Evolutionary conservation across 2,888 invertebrate genomes (phyloP).

Genomic region (Drosophila phalerata): DNA sequence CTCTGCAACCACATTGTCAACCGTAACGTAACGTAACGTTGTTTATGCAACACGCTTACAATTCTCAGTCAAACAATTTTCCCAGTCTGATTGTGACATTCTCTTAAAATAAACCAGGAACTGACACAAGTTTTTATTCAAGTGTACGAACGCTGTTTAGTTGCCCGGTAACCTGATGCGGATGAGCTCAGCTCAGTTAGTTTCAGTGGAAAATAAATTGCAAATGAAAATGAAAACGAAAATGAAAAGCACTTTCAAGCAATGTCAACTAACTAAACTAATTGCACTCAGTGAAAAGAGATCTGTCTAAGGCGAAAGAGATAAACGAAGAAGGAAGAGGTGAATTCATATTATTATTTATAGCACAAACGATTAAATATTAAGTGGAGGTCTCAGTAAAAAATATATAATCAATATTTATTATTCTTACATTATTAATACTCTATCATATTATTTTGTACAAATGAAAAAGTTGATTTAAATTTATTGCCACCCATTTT

Average conservation of each 20-base stretch:
- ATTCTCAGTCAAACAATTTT: constrained; percentile 12
- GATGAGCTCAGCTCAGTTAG: neutral
- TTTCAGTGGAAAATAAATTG: constrained; percentile 4
- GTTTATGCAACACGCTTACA: constrained; percentile 56
- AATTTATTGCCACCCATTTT: neutral
- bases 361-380: too few relatives aligned
- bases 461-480: too few relatives aligned
- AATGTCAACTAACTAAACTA: constrained; percentile 11
- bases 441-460: too few relatives aligned
- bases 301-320: too few relatives aligned
- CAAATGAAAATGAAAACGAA: neutral
- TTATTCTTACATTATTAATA: too few relatives aligned
- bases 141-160: constrained; percentile 10
- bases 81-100: constrained; percentile 18
- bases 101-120: constrained; percentile 22
- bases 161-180: neutral
- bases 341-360: too few relatives aligned
- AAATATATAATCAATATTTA: neutral
- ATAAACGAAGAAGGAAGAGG: too few relatives aligned
- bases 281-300: neutral
- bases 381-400: neutral
- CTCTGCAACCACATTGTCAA: neutral
- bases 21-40: constrained; percentile 23
- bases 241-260: neutral
- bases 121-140: constrained; percentile 19